Evolutionary conservation across 2,797 vertebrate genomes (phyloP).

Genomic region (Apogon talboti): DNA sequence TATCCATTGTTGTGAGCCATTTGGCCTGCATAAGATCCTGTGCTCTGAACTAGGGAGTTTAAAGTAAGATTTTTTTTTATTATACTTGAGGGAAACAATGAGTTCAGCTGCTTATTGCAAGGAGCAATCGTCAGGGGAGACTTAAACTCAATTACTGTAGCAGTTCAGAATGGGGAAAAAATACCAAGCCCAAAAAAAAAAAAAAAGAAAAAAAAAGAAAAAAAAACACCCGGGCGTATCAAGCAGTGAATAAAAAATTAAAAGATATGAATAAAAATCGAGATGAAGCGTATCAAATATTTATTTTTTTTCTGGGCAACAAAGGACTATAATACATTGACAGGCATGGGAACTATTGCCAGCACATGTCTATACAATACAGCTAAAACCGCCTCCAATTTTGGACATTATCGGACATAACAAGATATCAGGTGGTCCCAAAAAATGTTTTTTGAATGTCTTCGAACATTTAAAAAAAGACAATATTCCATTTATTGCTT

Average conservation of each 20-base stretch:
- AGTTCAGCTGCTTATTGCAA: slow-evolving; percentile 99
- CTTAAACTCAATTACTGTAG: slow-evolving; percentile 99
- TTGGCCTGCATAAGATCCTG: slow-evolving; percentile 92
- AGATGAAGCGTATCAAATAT: slow-evolving; percentile 99
- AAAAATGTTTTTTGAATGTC: slow-evolving; percentile 86
- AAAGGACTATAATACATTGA: slow-evolving; percentile 99
- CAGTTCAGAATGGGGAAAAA: slow-evolving; percentile 89
- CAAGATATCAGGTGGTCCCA: slow-evolving; percentile 94
- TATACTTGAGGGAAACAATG: slow-evolving; percentile 98
- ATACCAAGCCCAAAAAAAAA: slow-evolving; percentile 89
- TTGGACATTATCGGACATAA: slow-evolving; percentile 92
- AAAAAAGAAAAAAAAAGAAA: slow-evolving; percentile 85
- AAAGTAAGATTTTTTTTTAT: slow-evolving; percentile 89
- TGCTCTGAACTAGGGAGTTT: slow-evolving; percentile 93
- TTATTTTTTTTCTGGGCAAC: slow-evolving; percentile 99
- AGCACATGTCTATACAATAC: slow-evolving; percentile 98
- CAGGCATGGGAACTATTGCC: slow-evolving; percentile 98
- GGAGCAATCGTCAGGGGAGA: slow-evolving; percentile 97
- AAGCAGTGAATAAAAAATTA: slow-evolving; percentile 89
- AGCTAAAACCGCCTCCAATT: slow-evolving; percentile 96
- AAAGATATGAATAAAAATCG: slow-evolving; percentile 87
- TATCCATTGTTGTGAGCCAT: slow-evolving; percentile 92
- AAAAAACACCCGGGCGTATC: slow-evolving; percentile 89
- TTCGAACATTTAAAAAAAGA: slow-evolving; percentile 89
- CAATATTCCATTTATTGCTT: slow-evolving; percentile 97